Base-by-base conservation (phyloP, 2,113 vertebrate genomes). In the Entosphenus tridentatus region DNA sequence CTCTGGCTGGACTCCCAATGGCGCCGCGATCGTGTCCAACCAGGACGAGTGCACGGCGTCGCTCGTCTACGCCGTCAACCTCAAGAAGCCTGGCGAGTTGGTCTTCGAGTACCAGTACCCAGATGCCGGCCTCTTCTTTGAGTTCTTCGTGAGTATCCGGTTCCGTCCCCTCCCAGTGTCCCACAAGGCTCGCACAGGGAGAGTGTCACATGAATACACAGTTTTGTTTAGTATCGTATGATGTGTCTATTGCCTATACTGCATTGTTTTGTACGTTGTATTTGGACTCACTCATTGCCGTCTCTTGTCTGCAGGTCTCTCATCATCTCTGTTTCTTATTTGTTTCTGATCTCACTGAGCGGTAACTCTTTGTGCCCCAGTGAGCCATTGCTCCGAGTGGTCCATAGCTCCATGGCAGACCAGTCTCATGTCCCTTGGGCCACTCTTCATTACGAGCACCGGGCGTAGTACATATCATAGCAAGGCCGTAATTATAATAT, bases 31-130 rank as follows among this genome's bases (percentile, higher is more conserved):
- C 10, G 82, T 86, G 71, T 97, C 93, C 55, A 97, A 91, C 78
- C 83, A 82, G 1, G 91, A 97, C 1, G 91, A 97, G 72, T 97
- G 91, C 80, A 89, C 80, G 1, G 83, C 90, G 67, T 86, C 84
- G 1, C 80, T 97, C 72, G 87, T 87, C 72, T 96, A 93, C 0
- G 83, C 89, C 0, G 86, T 95, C 75, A 87, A 73, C 80, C 81
- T 97, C 72, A 96, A 97, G 79, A 82, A 89, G 73, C 78, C 86
- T 0, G 93, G 93, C 75, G 81, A 77, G 0, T 80, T 93, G 70
- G 79, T 80, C 71, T 97, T 96, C 62, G 85, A 92, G 68, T 97
- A 96, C 77, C 82, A 88, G 77, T 89, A 95, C 74, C 83, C 87
- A 1, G 91, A 95, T 75, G 82, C 74, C 77, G 84, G 76, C 78